Evolutionary conservation across 2,888 invertebrate genomes (phyloP), one percentile per base, ranked within the genome.

Genomic region (Noctua comes): DNA sequence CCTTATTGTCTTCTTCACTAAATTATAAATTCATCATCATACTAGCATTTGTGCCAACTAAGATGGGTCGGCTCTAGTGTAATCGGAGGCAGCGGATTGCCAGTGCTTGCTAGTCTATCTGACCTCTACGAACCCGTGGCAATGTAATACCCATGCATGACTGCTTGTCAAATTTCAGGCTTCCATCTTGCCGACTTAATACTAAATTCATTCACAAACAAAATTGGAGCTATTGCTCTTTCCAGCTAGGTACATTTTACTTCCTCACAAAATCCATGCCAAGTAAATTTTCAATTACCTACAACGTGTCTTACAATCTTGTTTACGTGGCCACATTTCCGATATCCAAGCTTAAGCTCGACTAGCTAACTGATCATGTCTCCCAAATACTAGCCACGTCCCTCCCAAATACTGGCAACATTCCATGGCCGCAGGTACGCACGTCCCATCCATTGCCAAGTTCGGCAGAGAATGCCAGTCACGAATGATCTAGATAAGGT

Each of bases 381-480:
- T 72, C 36, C 57, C 24, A 59, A 27, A n/a, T 46, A 59, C 57
- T 24, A 13, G 64, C 24, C 43, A 27, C 36, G 31, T n/a, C 16
- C 1, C 48, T 16, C 43, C n/a, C n/a, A 64, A 64, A 36, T 46
- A n/a, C 66, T 86, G 84, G 84, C 84, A 87, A 76, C 48, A 62
- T 84, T 84, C 84, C 84, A 87, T 65, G 51, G 31, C 31, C 16
- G 36, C 24, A 79, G 84, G 84, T 84, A 84, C 48, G 70, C 46
- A 36, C 43, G 74, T 59, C 40, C 13, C 13, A 5, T 72, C 59
- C 62, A 57, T 78, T 87, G 87, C 76, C 84, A 76, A 83, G 59
- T 76, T 68, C 16, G 40, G 24, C 4, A 18, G 40, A 10, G 65
- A 66, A 84, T 84, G 59, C 79, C n/a, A 36, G 87, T 72, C 84